Conservation (phyloP, 2,888 invertebrate species). For the Coecobrya sp. region DNA sequence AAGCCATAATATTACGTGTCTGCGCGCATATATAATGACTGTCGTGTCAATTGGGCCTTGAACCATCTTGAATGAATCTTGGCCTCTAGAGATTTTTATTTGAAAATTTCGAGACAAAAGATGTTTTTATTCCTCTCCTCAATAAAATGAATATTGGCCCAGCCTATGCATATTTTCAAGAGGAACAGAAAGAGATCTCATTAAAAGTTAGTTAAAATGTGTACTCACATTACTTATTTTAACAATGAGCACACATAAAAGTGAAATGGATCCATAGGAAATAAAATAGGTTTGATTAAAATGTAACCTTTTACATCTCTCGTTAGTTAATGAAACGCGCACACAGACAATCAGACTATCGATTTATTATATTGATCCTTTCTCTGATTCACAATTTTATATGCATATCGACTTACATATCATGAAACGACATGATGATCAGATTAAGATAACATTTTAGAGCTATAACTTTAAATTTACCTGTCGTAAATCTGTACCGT, state of each 20-base stretch:
- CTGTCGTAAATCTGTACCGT: constrained; percentile 16
- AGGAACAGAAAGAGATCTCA: too few relatives aligned
- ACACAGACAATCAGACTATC: not conserved
- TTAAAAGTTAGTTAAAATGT: not conserved
- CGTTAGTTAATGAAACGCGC: too few relatives aligned
- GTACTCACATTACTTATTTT: not conserved
- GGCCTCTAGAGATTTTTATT: constrained; percentile 10
- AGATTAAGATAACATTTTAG: constrained; percentile 28
- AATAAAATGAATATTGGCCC: too few relatives aligned
- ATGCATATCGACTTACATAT: not conserved
- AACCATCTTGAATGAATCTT: constrained; percentile 18
- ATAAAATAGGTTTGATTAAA: too few relatives aligned
- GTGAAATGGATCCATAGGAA: not conserved
- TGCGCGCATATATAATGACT: too few relatives aligned
- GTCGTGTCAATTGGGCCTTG: constrained; percentile 6
- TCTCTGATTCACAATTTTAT: constrained; percentile 26
- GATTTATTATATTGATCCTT: constrained; percentile 6
- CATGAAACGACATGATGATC: too few relatives aligned
- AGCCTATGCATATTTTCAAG: too few relatives aligned
- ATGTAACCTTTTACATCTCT: too few relatives aligned
- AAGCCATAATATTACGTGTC: too few relatives aligned
- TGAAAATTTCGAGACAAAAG: not conserved
- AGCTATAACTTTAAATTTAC: constrained; percentile 27
- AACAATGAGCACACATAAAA: not conserved
- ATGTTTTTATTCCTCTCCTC: too few relatives aligned